Base-by-base conservation (phyloP, 2,797 vertebrate genomes). In the Chrysocyon brachyurus region DNA sequence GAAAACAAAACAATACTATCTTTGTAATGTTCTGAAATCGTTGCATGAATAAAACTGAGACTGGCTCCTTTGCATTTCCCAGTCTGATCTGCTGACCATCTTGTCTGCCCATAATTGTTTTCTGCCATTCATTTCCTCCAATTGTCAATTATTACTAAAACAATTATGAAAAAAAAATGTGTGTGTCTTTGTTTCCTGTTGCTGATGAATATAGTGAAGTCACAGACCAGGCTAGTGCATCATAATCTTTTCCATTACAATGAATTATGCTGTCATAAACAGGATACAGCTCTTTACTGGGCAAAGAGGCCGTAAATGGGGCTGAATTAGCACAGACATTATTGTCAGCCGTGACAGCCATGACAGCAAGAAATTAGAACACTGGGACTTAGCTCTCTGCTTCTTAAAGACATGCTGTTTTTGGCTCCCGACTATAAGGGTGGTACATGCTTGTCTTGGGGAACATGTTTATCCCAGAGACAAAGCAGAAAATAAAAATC, bases 131-230 rank as follows among this genome's bases (percentile, higher is more conserved):
- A 86, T 98, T 98, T 98, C 98, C 98, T 98, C 95, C 97, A 94
- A 98, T 98, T 98, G 98, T 98, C 95, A 96, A 97, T 98, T 98
- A 98, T 98, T 97, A 87, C 94, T 95, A 95, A 97, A 98, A 98
- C 98, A 98, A 98, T 98, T 94, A 96, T 10, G 52, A 66, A 97
- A 93, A 94, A 94, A 73, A 89, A 79, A 81, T 92, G 75, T 95
- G 70, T 73, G 78, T 92, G 94, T 93, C 94, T 97, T 97, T 93
- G 96, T 96, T 98, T 98, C 98, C 97, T 98, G 97, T 83, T 95
- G 89, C 95, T 78, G 21, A 24, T 95, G 97, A 96, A 96, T 94
- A 46, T 92, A 81, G 79, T 98, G 97, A 98, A 97, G 96, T 98
- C 97, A 98, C 26, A 97, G 96, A 68, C 54, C 85, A 63, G 56